phyloP scores from a whole-genome alignment of 2,113 vertebrate genomes.

The Zosterops pallidus region DNA sequence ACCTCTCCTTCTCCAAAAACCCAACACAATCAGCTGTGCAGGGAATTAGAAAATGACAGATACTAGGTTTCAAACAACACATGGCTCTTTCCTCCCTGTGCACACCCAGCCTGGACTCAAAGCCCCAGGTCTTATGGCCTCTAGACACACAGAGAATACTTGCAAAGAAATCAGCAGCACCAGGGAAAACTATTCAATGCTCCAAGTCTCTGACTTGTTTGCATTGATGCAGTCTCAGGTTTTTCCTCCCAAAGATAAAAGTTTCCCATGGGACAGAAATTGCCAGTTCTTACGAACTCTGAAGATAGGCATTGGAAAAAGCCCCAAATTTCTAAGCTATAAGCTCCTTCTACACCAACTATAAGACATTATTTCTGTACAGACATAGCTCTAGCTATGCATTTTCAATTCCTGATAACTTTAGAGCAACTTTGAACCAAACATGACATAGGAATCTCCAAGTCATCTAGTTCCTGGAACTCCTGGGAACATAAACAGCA shows the following conservation, averaged over 20 bases:
- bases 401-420: not conserved
- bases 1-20: not conserved
- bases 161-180: not conserved
- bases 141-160: not conserved
- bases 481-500: not conserved
- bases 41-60: not conserved
- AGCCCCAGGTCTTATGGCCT: not conserved
- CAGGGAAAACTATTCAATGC: not conserved
- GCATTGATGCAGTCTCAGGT: not conserved
- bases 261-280: not conserved
- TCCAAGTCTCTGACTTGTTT: not conserved
- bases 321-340: not conserved
- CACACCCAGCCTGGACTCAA: rapidly evolving
- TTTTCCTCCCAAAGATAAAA: not conserved
- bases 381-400: not conserved
- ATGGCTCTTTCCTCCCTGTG: not conserved
- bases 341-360: not conserved
- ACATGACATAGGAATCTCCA: not conserved
- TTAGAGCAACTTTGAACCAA: not conserved
- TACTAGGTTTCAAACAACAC: not conserved
- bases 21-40: not conserved
- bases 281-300: not conserved
- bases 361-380: not conserved
- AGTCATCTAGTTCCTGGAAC: not conserved
- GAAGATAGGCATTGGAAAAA: not conserved